Base-by-base conservation (phyloP, 2,888 invertebrate genomes). In the Phymatocera aterrima region DNA sequence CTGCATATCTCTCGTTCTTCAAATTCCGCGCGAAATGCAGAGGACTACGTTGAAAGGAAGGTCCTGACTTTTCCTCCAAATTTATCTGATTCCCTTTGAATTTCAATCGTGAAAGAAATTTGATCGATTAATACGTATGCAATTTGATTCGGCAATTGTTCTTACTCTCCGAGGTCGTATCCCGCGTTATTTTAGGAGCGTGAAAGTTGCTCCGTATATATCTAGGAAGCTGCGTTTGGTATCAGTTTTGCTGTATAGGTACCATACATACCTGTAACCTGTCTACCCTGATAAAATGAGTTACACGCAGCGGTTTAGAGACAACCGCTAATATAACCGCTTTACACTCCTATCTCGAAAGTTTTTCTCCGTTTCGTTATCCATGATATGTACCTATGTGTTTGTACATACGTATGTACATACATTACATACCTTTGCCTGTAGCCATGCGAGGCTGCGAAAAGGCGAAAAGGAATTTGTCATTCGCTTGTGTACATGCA, bases 271-370 rank as follows among this genome's bases (percentile, higher is more conserved):
- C n/a, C n/a, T n/a, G n/a, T n/a, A n/a, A n/a, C n/a, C n/a, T n/a
- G n/a, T 43, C 68, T 24, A 68, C 37, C 18, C 21, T 68, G 18
- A 24, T 4, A 68, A 18, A 46, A 43, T 24, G 18, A 65, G 31
- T 34, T 65, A 65, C 37, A 65, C 40, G 15, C 18, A 18, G 54
- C n/a, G 21, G 54, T 54, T 54, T 18, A 18, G 18, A 18, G 37
- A 2, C 18, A 40, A 64, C 18, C 15, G 37, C 51, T 15, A 46
- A 24, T 46, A 24, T 46, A 54, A 18, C 54, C 8, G 54, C 21
- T 40, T 68, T 68, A 68, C 68, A 68, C 46, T 68, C 68, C 68
- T 46, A 1, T 68, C 43, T 68, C 68, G 68, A 68, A 68, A 68
- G 68, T 68, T 46, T 68, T 68, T 3, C 43, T 24, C 46, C 1